phyloP scores from a whole-genome alignment of 2,888 invertebrate species.

The Bombylius discolor region DNA sequence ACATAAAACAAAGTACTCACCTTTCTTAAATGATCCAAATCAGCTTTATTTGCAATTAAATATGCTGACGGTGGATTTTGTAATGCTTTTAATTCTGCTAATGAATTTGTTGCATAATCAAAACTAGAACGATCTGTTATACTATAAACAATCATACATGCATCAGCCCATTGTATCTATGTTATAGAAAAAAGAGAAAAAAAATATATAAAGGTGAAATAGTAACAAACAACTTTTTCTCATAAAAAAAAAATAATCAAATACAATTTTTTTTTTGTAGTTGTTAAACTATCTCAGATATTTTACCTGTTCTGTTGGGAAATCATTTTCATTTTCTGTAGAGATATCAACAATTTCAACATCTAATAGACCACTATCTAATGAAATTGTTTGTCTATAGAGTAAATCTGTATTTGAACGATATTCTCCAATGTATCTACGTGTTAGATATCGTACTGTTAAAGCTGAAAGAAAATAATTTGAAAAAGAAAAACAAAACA shows the following conservation, averaged over 20 bases:
- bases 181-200: not conserved
- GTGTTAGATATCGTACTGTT: constrained; percentile 63
- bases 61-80: constrained; percentile 44
- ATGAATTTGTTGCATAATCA: constrained; percentile 51
- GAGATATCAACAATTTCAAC: constrained; percentile 70
- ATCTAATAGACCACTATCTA: constrained; percentile 55
- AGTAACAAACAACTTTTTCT: not conserved
- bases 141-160: constrained; percentile 63
- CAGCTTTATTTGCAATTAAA: constrained; percentile 65
- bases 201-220: not conserved
- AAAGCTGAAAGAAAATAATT: constrained; percentile 50
- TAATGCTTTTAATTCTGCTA: constrained; percentile 44
- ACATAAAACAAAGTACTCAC: constrained; percentile 33
- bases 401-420: constrained; percentile 70
- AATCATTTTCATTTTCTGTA: constrained; percentile 49
- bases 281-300: too few relatives aligned
- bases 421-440: constrained; percentile 68
- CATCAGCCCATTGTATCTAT: constrained; percentile 62
- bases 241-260: too few relatives aligned
- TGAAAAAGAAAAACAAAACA: too few relatives aligned
- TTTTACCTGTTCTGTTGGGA: constrained; percentile 45
- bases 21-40: constrained; percentile 64
- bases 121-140: constrained; percentile 60
- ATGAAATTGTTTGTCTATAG: constrained; percentile 57
- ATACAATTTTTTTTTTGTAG: too few relatives aligned